Base-by-base conservation (phyloP, 2,797 vertebrate species). In the Agapornis canus region DNA sequence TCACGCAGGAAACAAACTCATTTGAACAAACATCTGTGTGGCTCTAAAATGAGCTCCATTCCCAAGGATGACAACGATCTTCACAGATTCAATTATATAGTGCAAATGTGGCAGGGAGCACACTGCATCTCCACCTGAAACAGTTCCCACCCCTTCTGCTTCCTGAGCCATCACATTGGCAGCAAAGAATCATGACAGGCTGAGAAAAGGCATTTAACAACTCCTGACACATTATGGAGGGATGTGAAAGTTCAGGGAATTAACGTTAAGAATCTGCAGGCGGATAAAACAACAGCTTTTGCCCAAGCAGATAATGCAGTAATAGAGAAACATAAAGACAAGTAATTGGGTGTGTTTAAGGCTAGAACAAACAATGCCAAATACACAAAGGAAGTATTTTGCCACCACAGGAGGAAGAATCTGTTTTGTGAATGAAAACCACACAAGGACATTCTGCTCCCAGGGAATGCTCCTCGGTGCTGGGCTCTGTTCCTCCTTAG, bases 321-420 rank as follows among this genome's bases (percentile, higher is more conserved):
- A 77, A 93, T 81, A 82, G 86, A 71, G 21, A 3, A 86, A 93
- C 76, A 75, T 40, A 75, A 94, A 87, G 92, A 69, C 68, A 91
- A 83, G 60, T 47, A 49, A 90, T 5, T n/a, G 45, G 70, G 49
- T 43, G 57, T 27, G 7, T 90, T 95, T 84, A 90, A 90, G 76
- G 35, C 71, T 86, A 57, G 84, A 35, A 7, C 63, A 86, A 91
- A 68, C 13, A 54, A 61, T 3, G 26, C 65, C 16, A 17, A 65
- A 57, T 5, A 35, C 26, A 64, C 1, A 31, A 3, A 51, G 14
- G 32, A 17, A 47, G 45, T 73, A 72, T 64, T 88, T 83, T 29
- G 60, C 56, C 54, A 21, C 16, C 7, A 11, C 35, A 23, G 63
- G 70, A 60, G 2, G 25, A 84, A 18, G 40, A 68, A 80, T 42